Percentiles rank a stretch among this genome's conserved stretches.
Conservation (phyloP, 2,797 vertebrate genomes). For the Lophotriccus pileatus region DNA sequence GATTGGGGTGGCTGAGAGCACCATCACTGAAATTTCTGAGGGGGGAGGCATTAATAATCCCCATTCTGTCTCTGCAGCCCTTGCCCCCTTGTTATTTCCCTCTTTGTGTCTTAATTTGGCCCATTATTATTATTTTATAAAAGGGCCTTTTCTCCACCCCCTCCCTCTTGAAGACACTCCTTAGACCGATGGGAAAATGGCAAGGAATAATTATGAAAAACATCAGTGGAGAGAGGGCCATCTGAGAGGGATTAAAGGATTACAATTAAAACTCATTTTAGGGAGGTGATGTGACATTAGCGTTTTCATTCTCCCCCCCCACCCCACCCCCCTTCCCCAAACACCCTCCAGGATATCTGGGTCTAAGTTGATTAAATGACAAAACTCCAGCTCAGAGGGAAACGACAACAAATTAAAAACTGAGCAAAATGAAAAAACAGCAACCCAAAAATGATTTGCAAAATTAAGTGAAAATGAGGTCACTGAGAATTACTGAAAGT, state of each 20-base stretch:
- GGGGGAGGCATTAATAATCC: constrained; percentile 60
- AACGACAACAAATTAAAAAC: constrained; percentile 39
- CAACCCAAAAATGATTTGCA: constrained; percentile 22
- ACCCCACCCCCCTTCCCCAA: not conserved
- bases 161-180: constrained; percentile 68
- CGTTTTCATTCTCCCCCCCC: constrained; percentile 38
- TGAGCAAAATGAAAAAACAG: constrained; percentile 9
- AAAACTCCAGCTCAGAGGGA: constrained; percentile 41
- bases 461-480: constrained; percentile 51
- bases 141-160: constrained; percentile 69
- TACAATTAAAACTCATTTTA: constrained; percentile 74
- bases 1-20: constrained; percentile 65
- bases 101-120: constrained; percentile 68
- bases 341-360: constrained; percentile 57
- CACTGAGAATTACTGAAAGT: not conserved
- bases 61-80: constrained; percentile 61
- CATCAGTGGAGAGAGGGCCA: constrained; percentile 75
- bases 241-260: constrained; percentile 81
- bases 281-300: constrained; percentile 63
- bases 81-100: constrained; percentile 58
- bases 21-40: constrained; percentile 47
- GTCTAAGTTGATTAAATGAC: constrained; percentile 54
- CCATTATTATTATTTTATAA: constrained; percentile 66
- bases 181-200: constrained; percentile 73
- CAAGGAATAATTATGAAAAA: constrained; percentile 75